These are phyloP conservation scores for Paradoxurus hermaphroditus DNA, from an alignment of 2,113 vertebrate genomes.

Conservation along the genomic window DNA sequence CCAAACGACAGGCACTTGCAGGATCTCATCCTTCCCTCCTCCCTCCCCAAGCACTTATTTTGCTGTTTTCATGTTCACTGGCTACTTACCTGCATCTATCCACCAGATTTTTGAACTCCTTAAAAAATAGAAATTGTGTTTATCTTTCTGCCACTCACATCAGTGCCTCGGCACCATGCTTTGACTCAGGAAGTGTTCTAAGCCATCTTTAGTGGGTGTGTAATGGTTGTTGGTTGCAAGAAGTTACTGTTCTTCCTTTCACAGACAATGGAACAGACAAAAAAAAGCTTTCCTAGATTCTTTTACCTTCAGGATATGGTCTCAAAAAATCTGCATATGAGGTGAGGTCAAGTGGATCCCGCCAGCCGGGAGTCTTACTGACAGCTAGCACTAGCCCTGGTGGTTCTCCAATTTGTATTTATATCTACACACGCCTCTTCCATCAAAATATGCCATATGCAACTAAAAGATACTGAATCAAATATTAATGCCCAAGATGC, in stretches of 20 bases:
- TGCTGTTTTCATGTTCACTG: background rate
- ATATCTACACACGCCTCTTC: constrained; percentile 80
- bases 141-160: background rate
- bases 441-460: constrained; percentile 86
- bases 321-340: background rate
- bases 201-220: background rate
- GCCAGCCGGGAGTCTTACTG: constrained; percentile 19
- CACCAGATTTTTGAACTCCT: background rate
- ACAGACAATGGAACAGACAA: background rate
- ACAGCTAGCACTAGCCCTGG: constrained; percentile 12
- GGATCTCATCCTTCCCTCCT: background rate
- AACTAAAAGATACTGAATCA: constrained; percentile 86
- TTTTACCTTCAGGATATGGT: background rate
- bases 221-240: background rate
- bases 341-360: background rate
- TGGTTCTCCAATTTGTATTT: constrained; percentile 69
- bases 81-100: background rate
- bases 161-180: background rate
- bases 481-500: constrained; percentile 85
- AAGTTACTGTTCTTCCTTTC: background rate
- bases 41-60: background rate
- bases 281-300: background rate
- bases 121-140: background rate
- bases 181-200: background rate
- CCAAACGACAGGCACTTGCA: background rate